These are phyloP conservation scores for Pseudochirops cupreus DNA, from an alignment of 2,797 vertebrate genomes.

Conservation along the genomic window DNA sequence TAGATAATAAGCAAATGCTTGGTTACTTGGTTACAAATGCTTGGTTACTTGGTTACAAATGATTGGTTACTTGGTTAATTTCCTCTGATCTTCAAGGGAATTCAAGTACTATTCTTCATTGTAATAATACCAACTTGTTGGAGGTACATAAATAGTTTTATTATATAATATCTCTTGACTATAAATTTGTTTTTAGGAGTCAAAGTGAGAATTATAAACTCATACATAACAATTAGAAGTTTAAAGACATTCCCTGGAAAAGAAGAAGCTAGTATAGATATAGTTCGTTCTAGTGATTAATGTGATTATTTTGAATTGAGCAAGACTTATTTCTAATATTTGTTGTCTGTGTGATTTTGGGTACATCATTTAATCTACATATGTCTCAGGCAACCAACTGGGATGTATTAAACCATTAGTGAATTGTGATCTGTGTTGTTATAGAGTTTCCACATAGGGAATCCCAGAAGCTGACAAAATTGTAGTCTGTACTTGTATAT, in stretches of 20 bases:
- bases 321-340: background rate
- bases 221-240: background rate
- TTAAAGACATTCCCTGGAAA: background rate
- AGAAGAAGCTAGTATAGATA: background rate
- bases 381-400: background rate
- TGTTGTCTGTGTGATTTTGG: background rate
- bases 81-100: background rate
- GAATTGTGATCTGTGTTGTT: background rate
- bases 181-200: background rate
- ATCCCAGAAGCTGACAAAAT: background rate
- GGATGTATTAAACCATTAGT: background rate
- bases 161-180: background rate
- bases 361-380: background rate
- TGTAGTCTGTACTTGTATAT: background rate
- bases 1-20: background rate
- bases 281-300: background rate
- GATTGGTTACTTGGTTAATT: background rate
- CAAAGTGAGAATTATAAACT: background rate
- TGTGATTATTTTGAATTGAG: background rate
- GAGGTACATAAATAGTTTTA: background rate
- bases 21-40: too few species aligned
- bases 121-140: background rate
- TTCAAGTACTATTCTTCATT: background rate
- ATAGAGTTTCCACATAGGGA: background rate
- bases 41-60: too few species aligned